These are phyloP conservation scores for Geophilus truncorum DNA, from an alignment of 2,888 invertebrate species.

Conservation along the genomic window DNA sequence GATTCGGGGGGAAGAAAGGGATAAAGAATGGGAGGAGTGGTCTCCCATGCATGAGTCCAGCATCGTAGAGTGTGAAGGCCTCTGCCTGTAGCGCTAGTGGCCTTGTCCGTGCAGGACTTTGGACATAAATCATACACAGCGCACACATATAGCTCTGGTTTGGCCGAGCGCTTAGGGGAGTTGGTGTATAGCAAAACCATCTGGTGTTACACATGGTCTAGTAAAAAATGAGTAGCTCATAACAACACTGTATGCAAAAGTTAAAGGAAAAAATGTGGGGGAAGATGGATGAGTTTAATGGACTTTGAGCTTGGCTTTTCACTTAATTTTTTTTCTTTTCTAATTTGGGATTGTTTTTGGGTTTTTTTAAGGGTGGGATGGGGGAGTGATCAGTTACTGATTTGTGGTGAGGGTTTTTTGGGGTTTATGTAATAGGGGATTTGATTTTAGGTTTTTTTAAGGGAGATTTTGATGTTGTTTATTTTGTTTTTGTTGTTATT, in stretches of 20 bases:
- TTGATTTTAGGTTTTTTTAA: too few relatives aligned
- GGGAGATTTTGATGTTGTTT: too few relatives aligned
- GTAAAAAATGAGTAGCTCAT: neutral
- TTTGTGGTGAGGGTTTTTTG: too few relatives aligned
- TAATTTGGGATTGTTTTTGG: neutral
- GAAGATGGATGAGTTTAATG: neutral
- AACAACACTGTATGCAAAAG: neutral
- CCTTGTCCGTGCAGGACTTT: neutral
- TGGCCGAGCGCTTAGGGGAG: neutral
- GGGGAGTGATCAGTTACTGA: too few relatives aligned
- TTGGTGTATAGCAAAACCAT: neutral
- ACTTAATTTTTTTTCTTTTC: neutral
- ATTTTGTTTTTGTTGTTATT: too few relatives aligned
- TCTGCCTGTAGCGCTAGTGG: neutral
- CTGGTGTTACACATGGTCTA: neutral
- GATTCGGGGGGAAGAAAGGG: neutral
- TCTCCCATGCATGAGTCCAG: neutral
- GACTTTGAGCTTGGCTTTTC: neutral
- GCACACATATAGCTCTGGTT: neutral
- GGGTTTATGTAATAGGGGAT: too few relatives aligned
- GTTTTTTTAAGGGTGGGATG: neutral
- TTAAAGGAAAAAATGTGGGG: neutral
- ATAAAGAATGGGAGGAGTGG: neutral
- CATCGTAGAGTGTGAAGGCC: neutral
- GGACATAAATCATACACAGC: neutral